Percentiles rank a stretch among this genome's conserved stretches.
phyloP scores from a whole-genome alignment of 2,888 invertebrate genomes.

The Agapetus fuscipes region DNA sequence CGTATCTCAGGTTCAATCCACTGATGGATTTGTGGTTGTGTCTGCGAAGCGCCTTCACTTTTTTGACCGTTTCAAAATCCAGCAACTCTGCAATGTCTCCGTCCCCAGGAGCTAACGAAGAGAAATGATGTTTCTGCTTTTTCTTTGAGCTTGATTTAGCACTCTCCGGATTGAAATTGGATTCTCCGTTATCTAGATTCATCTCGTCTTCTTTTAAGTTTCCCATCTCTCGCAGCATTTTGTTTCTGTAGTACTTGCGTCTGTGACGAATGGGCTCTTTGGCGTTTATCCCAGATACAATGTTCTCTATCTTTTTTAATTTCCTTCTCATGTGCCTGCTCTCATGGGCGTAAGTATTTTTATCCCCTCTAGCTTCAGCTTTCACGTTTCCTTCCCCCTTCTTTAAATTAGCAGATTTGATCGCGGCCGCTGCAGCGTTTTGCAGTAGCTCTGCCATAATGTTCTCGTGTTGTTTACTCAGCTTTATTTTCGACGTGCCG shows the following conservation, averaged over 20 bases:
- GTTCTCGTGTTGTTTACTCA: background rate
- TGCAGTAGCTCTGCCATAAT: background rate
- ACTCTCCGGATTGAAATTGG: background rate
- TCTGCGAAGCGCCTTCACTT: constrained; percentile 15
- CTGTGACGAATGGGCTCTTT: constrained; percentile 17
- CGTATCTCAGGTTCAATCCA: constrained; percentile 18
- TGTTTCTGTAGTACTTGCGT: constrained; percentile 12
- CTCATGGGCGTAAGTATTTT: constrained; percentile 1
- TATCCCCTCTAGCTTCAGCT: background rate
- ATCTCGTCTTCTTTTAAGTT: background rate
- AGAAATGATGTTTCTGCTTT: background rate
- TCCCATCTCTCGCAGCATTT: background rate
- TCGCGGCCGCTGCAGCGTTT: background rate
- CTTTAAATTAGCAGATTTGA: constrained; percentile 1
- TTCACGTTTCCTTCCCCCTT: background rate
- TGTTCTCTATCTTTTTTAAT: constrained; percentile 9
- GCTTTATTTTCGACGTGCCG: background rate
- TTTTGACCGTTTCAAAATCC: constrained; percentile 15
- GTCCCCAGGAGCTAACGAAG: constrained; percentile 7
- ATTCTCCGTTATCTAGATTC: background rate
- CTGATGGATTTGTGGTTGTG: constrained; percentile 20
- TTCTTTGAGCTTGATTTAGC: background rate
- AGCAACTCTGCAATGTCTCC: constrained; percentile 19
- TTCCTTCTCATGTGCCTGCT: constrained; percentile 13
- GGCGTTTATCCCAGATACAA: background rate